Evolutionary conservation across 2,888 invertebrate species (phyloP).

Genomic region (Ischnus inquisitorius): DNA sequence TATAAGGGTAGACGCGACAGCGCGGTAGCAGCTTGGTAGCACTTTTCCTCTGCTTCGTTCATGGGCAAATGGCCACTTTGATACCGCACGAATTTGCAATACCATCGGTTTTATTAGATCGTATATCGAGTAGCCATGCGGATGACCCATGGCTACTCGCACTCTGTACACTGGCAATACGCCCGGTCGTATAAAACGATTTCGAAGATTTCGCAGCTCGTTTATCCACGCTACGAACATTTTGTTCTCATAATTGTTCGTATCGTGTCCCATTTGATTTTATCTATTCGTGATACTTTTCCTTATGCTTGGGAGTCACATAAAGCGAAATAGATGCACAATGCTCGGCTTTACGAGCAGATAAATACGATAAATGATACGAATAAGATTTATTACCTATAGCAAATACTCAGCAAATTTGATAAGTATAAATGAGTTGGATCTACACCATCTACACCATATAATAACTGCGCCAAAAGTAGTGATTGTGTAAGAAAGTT

Average conservation of each 20-base stretch:
- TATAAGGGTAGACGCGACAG: conserved; percentile 53
- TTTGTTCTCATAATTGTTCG: conserved; percentile 37
- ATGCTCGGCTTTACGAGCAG: not conserved
- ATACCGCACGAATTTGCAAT: conserved; percentile 77
- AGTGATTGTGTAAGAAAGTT: too few relatives aligned
- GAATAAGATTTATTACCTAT: not conserved
- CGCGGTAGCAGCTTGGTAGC: conserved; percentile 55
- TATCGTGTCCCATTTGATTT: conserved; percentile 12
- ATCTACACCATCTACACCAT: not conserved
- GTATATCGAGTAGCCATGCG: conserved; percentile 67
- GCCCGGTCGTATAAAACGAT: conserved; percentile 39
- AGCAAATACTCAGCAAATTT: too few relatives aligned
- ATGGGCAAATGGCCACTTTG: conserved; percentile 62
- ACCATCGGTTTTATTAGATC: conserved; percentile 73
- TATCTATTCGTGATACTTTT: not conserved
- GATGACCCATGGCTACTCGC: conserved; percentile 65
- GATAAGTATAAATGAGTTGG: not conserved
- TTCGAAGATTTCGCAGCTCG: conserved; percentile 66
- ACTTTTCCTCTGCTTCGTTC: conserved; percentile 54
- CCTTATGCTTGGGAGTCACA: conserved; percentile 2
- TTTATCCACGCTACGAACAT: conserved; percentile 27
- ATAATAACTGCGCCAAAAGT: too few relatives aligned
- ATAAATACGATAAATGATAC: not conserved
- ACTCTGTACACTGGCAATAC: conserved; percentile 36
- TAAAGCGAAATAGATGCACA: not conserved